Evolutionary conservation across 1,140 invertebrate genomes (phyloP), one percentile per base, ranked within the genome.

Genomic region (Solenopsis fugax): DNA sequence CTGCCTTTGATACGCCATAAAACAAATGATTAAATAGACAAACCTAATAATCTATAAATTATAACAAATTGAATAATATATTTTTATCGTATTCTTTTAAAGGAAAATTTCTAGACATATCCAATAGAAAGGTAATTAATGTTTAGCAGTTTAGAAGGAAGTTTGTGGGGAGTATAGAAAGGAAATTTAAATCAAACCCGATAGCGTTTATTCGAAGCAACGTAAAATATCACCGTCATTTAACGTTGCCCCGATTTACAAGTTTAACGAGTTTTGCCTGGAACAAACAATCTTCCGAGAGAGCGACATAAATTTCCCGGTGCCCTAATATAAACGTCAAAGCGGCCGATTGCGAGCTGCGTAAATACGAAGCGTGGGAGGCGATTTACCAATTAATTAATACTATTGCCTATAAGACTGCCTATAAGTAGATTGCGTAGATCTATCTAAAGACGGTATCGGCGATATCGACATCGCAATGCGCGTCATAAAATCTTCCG

Each of bases 241-340:
- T 72, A 65, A 62, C 52, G 54, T 64, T 52, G 67, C n/a, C 45
- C 65, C 65, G 67, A 69, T 77, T 86, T 86, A 86, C 77, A 67
- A 86, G 64, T 86, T 52, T 81, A 71, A 82, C 67, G 77, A 82
- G 64, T 71, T 67, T 60, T n/a, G 34, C 45, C 21, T 34, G 41
- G 67, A 60, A 82, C 67, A 82, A 82, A 82, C 78, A 82, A 82
- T 82, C 54, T 60, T 84, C 48, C 41, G 29, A 18, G 67, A 48
- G 37, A 45, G 45, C 50, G 80, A 75, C 54, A 84, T 73, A 73
- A 75, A 84, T 84, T 75, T 75, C 13, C 54, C 69, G 24, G 24
- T 56, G 41, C 5, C 41, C 29, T 84, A 60, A 84, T 84, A 84
- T 73, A 75, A 84, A 84, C 69, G 69, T 84, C 80, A 73, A 73